Evolutionary conservation across 1,140 invertebrate species (phyloP).

Genomic region (Maniola jurtina): DNA sequence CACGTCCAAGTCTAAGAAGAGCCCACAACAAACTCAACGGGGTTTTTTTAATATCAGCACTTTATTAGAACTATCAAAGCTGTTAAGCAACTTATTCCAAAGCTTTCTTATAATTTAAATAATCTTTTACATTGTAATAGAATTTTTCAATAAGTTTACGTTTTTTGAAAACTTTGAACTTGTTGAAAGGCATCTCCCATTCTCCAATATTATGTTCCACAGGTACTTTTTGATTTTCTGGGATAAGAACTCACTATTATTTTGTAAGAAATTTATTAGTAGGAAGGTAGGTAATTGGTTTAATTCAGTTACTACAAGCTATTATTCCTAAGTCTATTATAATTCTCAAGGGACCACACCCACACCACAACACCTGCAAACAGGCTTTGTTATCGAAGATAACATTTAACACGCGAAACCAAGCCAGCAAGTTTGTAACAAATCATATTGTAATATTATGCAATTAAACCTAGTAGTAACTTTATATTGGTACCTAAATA

Average conservation of each 20-base stretch:
- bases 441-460: constrained; percentile 13
- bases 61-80: too few relatives aligned
- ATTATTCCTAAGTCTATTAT: constrained; percentile 8
- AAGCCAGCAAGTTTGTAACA: constrained; percentile 7
- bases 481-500: background rate
- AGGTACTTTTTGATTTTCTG: too few relatives aligned
- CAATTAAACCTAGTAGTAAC: background rate
- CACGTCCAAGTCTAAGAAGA: too few relatives aligned
- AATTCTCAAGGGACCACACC: constrained; percentile 3
- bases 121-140: too few relatives aligned
- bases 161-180: too few relatives aligned
- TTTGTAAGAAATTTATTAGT: background rate
- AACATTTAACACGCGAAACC: background rate
- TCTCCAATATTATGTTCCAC: too few relatives aligned
- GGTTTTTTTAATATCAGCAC: too few relatives aligned
- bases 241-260: background rate
- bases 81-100: too few relatives aligned
- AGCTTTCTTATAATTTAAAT: too few relatives aligned
- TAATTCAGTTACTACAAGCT: background rate
- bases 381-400: background rate
- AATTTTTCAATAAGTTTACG: too few relatives aligned
- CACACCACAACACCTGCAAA: background rate
- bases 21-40: too few relatives aligned
- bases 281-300: background rate
- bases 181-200: too few relatives aligned